Percentiles rank a stretch among this genome's conserved stretches.
Evolutionary conservation across 1,140 invertebrate genomes (phyloP).

Genomic region (Aricia agestis): DNA sequence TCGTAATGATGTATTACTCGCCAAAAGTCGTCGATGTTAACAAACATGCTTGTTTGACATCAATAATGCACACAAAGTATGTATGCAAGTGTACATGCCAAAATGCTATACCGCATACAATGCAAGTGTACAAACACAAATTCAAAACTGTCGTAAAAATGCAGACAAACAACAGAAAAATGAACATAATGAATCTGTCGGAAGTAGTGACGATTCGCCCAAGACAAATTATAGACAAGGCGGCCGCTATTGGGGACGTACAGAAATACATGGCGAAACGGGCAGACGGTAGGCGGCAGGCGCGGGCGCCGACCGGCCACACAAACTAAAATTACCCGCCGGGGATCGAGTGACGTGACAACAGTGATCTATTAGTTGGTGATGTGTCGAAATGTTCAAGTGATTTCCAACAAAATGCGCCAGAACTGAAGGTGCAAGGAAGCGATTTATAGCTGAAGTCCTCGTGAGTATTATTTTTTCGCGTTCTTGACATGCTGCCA

Average conservation of each 20-base stretch:
- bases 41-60: no score
- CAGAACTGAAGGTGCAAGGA: conserved; percentile 24
- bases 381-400: conserved; percentile 42
- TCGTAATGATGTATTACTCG: no score
- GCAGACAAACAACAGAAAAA: conserved; percentile 5
- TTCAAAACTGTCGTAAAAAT: not conserved
- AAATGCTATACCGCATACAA: no score
- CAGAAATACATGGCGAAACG: conserved; percentile 65
- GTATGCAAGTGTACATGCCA: no score
- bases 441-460: conserved; percentile 17
- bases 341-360: conserved; percentile 54
- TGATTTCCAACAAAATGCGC: conserved; percentile 22
- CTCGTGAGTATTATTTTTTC: conserved; percentile 67
- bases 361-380: conserved; percentile 53
- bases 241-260: conserved; percentile 66
- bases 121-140: no score
- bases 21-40: no score
- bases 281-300: conserved; percentile 58
- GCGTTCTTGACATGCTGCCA: conserved; percentile 62
- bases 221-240: conserved; percentile 72
- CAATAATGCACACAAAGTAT: no score
- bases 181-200: conserved; percentile 28
- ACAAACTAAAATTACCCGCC: conserved; percentile 67
- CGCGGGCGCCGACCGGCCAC: conserved; percentile 65
- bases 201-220: conserved; percentile 62